A percentile compares a stretch with the other conserved stretches of the same genome.
phyloP scores from a whole-genome alignment of 1,140 invertebrate genomes.

The Globodera rostochiensis region DNA sequence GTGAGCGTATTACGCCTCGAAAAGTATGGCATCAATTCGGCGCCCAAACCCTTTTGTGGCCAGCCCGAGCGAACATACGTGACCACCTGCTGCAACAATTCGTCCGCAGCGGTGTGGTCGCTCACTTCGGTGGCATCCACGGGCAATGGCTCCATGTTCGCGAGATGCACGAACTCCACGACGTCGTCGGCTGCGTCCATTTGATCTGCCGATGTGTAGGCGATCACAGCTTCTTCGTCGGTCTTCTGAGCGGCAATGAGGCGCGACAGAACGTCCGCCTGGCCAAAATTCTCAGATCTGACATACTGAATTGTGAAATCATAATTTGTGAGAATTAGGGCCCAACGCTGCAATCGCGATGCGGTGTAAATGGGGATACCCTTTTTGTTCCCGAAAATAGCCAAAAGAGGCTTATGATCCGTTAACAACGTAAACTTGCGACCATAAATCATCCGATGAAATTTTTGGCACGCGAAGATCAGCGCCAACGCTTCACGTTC shows the following conservation, averaged over 20 bases:
- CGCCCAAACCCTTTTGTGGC: not conserved
- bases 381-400: too few species aligned
- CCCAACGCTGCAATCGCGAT: conserved; percentile 3
- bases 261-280: conserved; percentile 54
- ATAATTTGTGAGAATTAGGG: conserved; percentile 45
- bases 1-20: not conserved
- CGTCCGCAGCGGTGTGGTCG: conserved; percentile 2
- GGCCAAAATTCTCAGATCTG: conserved; percentile 41
- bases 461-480: conserved; percentile 61
- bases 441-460: too few species aligned
- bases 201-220: not conserved
- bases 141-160: not conserved
- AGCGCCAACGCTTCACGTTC: conserved; percentile 71
- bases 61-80: not conserved
- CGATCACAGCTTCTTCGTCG: conserved; percentile 8
- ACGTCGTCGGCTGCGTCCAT: not conserved
- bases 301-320: conserved; percentile 53
- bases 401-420: too few species aligned
- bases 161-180: conserved; percentile 6
- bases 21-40: not conserved
- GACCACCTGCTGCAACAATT: conserved; percentile 1
- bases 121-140: conserved; percentile 5
- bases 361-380: too few species aligned
- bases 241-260: conserved; percentile 20
- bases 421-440: too few species aligned